Base-by-base conservation (phyloP, 2,888 invertebrate species). In the Dynastes maya region DNA sequence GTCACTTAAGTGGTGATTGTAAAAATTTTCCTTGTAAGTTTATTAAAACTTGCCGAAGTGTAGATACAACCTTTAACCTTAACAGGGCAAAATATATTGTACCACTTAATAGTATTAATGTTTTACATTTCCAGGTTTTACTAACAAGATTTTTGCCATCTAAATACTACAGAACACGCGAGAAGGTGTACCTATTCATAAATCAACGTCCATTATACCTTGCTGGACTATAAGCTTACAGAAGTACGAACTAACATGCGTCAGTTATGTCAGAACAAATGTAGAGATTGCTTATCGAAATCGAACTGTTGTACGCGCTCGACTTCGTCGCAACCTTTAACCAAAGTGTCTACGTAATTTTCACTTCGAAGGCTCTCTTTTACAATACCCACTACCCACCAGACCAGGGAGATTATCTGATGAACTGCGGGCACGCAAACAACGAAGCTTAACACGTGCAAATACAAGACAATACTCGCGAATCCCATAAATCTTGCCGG, bases 401-500 rank as follows among this genome's bases (percentile, higher is more conserved):
- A 13, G 37, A 65, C 65, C 22, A 40, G n/a, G 13, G 32, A 32
- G 55, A 16, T 58, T 71, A 71, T 71, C 71, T 71, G 71, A 71
- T 71, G 71, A 51, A 71, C 40, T 58, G 67, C 45, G 53, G 11
- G 71, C 71, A 71, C 71, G 71, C 71, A 71, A 71, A 55, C 37
- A 55, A 32, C 71, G n/a, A 16, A 49, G 16, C n/a, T 71, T 71
- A 55, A 71, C 71, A 71, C 71, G 71, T 71, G 71, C 71, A 71
- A 71, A 71, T 58, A 71, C 71, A 58, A 71, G 71, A 71, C 71
- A 71, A 71, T 71, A 32, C 55, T 71, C 22, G 71, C 55, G 22
- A 58, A 71, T 37, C 71, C 55, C 71, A 58, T 71, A 71, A 71
- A 71, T 71, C 58, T 71, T 58, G 55, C 29, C 71, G 71, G 71